Base-by-base conservation (phyloP, 2,113 vertebrate genomes). In the Chionomys nivalis region DNA sequence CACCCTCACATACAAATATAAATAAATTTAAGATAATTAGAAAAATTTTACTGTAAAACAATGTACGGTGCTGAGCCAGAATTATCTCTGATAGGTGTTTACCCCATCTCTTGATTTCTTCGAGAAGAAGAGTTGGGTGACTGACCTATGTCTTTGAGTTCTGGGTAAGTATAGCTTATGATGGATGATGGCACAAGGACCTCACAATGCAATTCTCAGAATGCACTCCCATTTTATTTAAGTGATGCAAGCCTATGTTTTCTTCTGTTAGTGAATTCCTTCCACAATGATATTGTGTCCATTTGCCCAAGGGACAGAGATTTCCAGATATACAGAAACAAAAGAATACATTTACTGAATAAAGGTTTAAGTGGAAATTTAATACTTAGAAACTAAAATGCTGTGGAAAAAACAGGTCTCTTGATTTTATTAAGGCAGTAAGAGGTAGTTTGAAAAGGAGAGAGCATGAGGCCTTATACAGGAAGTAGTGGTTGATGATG, bases 291-390 rank as follows among this genome's bases (percentile, higher is more conserved):
- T 83, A 23, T 88, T n/a, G 26, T 49, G 90, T 83, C 28, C 73
- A 94, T 82, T 95, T 94, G 44, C 28, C 28, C 10, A 61, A 83
- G 8, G 17, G 47, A 87, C 68, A 7, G 28, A 26, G 6, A 68
- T 82, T 92, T 66, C 17, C 3, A 58, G 77, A 85, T 26, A 88
- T 42, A 85, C 42, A 86, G 63, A 96, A 94, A 63, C 28, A 70
- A 95, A 49, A 26, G 19, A 90, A 72, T n/a, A 68, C 73, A 68
- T 68, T 96, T 81, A 58, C 85, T 66, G 42, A 92, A 90, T 36
- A 94, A 88, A 8, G 76, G 7, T 11, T 81, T 79, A 76, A 79
- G 26, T 52, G 23, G 66, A 90, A 61, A 31, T 1, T 24, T 9
- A 86, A 85, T n/a, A n/a, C 88, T 61, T 94, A 92, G 17, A 85